Percentiles rank a stretch among this genome's conserved stretches.
Evolutionary conservation across 2,888 invertebrate genomes (phyloP).

Genomic region (Eristalis arbustorum): DNA sequence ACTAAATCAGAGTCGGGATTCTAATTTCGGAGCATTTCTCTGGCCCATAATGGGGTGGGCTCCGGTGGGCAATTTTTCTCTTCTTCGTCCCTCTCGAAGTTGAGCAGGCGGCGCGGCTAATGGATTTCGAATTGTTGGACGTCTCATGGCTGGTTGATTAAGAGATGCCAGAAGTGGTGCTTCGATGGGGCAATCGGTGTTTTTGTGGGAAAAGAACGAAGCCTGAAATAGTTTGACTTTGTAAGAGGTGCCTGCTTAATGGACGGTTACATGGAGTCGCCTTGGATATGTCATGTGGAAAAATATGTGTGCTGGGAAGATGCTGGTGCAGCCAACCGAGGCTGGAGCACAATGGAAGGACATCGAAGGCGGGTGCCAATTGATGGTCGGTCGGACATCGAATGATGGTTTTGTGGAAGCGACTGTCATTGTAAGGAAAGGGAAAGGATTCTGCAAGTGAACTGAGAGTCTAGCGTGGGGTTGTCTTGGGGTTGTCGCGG

Average conservation of each 20-base stretch:
- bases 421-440: background rate
- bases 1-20: slow-evolving; percentile 64
- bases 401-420: too few species aligned
- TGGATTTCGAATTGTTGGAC: slow-evolving; percentile 35
- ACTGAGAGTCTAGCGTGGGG: too few species aligned
- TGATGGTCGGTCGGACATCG: too few species aligned
- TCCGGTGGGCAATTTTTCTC: slow-evolving; percentile 47
- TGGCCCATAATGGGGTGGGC: slow-evolving; percentile 23
- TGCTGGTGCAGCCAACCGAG: background rate
- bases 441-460: background rate
- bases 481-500: too few species aligned
- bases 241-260: background rate
- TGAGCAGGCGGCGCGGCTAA: slow-evolving; percentile 25
- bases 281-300: background rate
- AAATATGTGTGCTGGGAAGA: background rate
- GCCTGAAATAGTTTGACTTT: background rate
- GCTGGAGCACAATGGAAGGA: too few species aligned
- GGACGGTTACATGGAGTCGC: slow-evolving; percentile 9
- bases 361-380: too few species aligned
- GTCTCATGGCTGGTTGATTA: background rate
- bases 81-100: slow-evolving; percentile 27
- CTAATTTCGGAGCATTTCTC: slow-evolving; percentile 60
- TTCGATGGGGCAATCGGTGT: background rate
- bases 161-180: slow-evolving; percentile 6
- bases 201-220: background rate